Conservation (phyloP, 2,888 invertebrate species). For the Nebria brevicollis region DNA sequence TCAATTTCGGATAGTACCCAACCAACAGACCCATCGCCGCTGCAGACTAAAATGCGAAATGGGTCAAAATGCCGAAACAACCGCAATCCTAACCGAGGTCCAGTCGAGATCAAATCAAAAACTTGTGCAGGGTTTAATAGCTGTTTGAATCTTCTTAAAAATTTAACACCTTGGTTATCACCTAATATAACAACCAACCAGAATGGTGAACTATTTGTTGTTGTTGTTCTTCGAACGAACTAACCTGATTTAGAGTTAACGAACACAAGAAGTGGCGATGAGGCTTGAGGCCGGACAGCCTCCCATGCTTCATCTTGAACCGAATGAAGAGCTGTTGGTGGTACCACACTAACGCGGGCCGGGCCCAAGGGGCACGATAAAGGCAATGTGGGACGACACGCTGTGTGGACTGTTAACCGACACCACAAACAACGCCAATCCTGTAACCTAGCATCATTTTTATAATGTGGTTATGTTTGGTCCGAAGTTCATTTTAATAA, state of each 20-base stretch:
- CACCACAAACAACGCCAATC: constrained; percentile 99
- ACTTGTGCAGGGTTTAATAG: constrained; percentile 97
- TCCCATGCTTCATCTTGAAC: constrained; percentile 95
- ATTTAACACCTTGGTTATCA: constrained; percentile 97
- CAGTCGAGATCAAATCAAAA: constrained; percentile 92
- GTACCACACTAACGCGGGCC: constrained; percentile 90
- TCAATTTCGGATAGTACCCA: constrained; percentile 98
- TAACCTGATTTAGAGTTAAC: constrained; percentile 94
- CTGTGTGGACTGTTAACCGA: constrained; percentile 89
- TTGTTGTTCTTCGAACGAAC: background rate
- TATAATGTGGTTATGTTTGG: no score
- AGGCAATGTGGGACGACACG: constrained; percentile 83
- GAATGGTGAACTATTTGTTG: background rate
- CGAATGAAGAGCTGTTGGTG: constrained; percentile 91
- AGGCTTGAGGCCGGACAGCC: constrained; percentile 75
- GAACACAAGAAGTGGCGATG: constrained; percentile 88
- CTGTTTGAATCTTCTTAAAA: constrained; percentile 93
- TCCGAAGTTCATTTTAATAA: no score
- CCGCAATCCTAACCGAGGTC: constrained; percentile 84
- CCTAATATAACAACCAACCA: constrained; percentile 64
- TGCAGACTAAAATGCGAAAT: constrained; percentile 95
- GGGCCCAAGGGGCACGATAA: constrained; percentile 88
- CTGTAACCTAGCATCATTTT: constrained; percentile 72
- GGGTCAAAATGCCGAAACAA: constrained; percentile 96
- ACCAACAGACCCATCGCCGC: constrained; percentile 97